Evolutionary conservation across 1,140 invertebrate genomes (phyloP).

Genomic region (Eciton burchellii): DNA sequence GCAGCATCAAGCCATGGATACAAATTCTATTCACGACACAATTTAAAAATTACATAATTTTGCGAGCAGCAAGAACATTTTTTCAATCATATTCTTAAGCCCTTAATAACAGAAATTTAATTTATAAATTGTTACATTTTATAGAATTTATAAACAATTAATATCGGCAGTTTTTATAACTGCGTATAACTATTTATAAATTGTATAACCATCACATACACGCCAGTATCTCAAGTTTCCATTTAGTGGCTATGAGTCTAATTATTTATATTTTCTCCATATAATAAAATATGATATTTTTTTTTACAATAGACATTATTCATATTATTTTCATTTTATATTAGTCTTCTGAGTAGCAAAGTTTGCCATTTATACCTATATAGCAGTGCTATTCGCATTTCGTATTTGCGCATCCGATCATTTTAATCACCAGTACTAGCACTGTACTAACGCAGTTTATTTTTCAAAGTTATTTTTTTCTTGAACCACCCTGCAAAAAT

Average conservation of each 20-base stretch:
- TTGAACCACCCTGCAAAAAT: constrained; percentile 82
- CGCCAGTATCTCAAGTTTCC: constrained; percentile 73
- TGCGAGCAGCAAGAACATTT: constrained; percentile 2
- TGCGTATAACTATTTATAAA: constrained; percentile 65
- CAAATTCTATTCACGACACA: too few species aligned
- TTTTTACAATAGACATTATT: constrained; percentile 83
- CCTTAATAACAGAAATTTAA: constrained; percentile 63
- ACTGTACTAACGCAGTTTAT: constrained; percentile 77
- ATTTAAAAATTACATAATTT: constrained; percentile 48
- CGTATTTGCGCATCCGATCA: constrained; percentile 67
- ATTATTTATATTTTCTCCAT: constrained; percentile 80
- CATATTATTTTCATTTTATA: constrained; percentile 79
- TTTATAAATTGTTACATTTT: constrained; percentile 38
- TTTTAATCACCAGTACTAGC: constrained; percentile 62
- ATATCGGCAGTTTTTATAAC: constrained; percentile 48
- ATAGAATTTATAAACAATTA: constrained; percentile 57
- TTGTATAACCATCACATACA: constrained; percentile 74
- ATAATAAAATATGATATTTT: constrained; percentile 84
- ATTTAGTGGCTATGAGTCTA: constrained; percentile 77
- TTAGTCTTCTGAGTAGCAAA: constrained; percentile 82
- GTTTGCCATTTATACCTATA: constrained; percentile 74
- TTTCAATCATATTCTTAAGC: constrained; percentile 14
- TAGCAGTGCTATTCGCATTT: constrained; percentile 74
- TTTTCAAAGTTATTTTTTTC: constrained; percentile 83
- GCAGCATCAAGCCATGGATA: constrained; percentile 39